phyloP scores from a whole-genome alignment of 2,113 vertebrate species.

The Trogon melanurus region DNA sequence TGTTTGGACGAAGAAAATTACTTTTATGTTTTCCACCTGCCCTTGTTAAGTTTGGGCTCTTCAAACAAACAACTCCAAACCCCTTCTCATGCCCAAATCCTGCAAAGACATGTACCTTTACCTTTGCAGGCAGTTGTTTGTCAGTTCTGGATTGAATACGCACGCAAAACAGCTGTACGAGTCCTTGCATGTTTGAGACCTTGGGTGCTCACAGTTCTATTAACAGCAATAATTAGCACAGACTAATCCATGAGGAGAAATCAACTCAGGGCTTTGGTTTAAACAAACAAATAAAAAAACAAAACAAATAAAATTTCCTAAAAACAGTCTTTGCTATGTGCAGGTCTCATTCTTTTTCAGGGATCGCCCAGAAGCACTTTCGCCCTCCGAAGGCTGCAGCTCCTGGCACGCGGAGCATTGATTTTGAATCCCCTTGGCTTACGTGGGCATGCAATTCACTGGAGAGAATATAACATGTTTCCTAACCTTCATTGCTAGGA shows the following conservation, averaged over 20 bases:
- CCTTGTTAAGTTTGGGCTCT: not conserved
- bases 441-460: not conserved
- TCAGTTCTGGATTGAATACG: not conserved
- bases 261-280: not conserved
- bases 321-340: not conserved
- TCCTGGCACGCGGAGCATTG: not conserved
- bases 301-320: not conserved
- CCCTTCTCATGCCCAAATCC: not conserved
- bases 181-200: not conserved
- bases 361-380: not conserved
- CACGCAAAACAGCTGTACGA: not conserved
- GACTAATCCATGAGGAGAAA: not conserved
- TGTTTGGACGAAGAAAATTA: not conserved
- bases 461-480: not conserved
- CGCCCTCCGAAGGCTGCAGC: not conserved
- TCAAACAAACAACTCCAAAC: not conserved
- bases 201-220: not conserved
- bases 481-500: not conserved
- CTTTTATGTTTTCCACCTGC: not conserved
- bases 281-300: not conserved
- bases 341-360: not conserved
- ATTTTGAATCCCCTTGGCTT: not conserved
- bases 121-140: not conserved
- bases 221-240: conserved; percentile 31
- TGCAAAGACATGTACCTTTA: not conserved